These are phyloP conservation scores for Streblospio benedicti DNA, from an alignment of 1,140 invertebrate species.

Conservation along the genomic window DNA sequence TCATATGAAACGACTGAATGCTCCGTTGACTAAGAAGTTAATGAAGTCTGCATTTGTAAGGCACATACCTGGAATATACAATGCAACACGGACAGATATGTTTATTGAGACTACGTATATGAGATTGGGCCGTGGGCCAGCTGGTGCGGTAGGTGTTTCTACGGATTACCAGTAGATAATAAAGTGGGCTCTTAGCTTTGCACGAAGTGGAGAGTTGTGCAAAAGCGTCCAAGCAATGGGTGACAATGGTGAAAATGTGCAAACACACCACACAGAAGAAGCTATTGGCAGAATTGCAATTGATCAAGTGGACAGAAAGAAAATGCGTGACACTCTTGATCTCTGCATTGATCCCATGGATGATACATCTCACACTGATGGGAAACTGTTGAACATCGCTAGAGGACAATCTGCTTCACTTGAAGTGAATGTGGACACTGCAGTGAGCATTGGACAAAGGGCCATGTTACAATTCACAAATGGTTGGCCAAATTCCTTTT, in stretches of 20 bases:
- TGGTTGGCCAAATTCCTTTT: too few species aligned
- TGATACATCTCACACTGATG: neutral
- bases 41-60: conserved; percentile 1
- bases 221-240: neutral
- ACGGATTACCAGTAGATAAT: neutral
- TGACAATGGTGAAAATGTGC: neutral
- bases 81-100: conserved; percentile 3
- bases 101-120: conserved; percentile 7
- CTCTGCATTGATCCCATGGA: neutral
- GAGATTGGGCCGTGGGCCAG: conserved; percentile 1
- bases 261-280: neutral
- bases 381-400: conserved; percentile 2
- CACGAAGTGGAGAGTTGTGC: neutral
- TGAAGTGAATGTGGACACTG: neutral
- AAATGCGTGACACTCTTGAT: neutral
- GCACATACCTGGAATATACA: neutral
- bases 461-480: too few species aligned
- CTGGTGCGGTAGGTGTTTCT: neutral
- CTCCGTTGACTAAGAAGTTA: neutral
- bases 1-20: conserved; percentile 3
- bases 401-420: neutral
- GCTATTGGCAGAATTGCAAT: neutral
- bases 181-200: neutral
- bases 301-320: neutral
- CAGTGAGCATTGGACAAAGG: neutral